phyloP scores from a whole-genome alignment of 2,888 invertebrate genomes.

The Chrysopilus asiliformis region DNA sequence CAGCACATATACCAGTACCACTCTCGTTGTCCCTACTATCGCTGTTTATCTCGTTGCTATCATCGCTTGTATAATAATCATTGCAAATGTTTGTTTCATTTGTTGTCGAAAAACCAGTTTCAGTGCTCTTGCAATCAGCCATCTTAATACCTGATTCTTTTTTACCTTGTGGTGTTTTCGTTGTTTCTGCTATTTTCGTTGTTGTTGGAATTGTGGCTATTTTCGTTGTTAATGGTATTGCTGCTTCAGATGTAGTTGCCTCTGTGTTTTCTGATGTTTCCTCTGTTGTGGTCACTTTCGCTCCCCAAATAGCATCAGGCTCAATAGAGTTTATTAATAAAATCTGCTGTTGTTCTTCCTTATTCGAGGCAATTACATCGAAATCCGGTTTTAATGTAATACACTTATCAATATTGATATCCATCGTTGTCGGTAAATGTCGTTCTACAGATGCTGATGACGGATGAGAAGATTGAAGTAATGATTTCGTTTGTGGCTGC shows the following conservation, averaged over 20 bases:
- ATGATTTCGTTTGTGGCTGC: too few relatives aligned
- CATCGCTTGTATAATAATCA: too few relatives aligned
- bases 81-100: too few relatives aligned
- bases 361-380: not conserved
- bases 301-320: slow-evolving; percentile 1
- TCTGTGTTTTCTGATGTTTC: slow-evolving; percentile 4
- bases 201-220: slow-evolving; percentile 24
- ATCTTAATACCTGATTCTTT: too few relatives aligned
- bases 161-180: slow-evolving; percentile 6
- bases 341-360: slow-evolving; percentile 3
- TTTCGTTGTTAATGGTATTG: slow-evolving; percentile 23
- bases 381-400: too few relatives aligned
- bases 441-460: not conserved
- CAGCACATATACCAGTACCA: too few relatives aligned
- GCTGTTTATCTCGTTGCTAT: too few relatives aligned
- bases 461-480: too few relatives aligned
- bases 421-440: not conserved
- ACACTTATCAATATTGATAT: not conserved
- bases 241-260: slow-evolving; percentile 3
- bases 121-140: too few relatives aligned
- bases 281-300: slow-evolving; percentile 8
- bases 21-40: too few relatives aligned
- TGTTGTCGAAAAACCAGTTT: too few relatives aligned
- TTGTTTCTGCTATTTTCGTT: slow-evolving; percentile 6
- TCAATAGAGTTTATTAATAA: slow-evolving; percentile 7